Evolutionary conservation across 1,140 invertebrate genomes (phyloP).

Genomic region (Danaus melanippus): DNA sequence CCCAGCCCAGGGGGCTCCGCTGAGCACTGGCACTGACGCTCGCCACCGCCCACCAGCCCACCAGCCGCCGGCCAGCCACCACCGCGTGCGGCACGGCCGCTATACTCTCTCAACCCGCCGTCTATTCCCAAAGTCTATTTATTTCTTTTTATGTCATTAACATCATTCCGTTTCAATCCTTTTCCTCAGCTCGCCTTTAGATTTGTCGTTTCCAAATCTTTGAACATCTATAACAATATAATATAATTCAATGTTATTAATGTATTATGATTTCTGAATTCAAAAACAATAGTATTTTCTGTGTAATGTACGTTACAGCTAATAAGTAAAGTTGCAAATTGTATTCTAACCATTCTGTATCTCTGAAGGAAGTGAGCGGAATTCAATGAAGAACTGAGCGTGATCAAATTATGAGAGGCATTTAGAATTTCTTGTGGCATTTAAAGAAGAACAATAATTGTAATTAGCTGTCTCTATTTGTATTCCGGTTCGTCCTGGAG

Average conservation of each 20-base stretch:
- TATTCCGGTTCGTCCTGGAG: conserved; percentile 13
- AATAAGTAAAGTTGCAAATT: conserved; percentile 31
- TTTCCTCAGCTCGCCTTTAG: conserved; percentile 32
- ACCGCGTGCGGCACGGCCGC: conserved; percentile 42
- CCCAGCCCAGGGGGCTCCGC: conserved; percentile 64
- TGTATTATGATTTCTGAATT: conserved; percentile 1
- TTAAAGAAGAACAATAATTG: conserved; percentile 37
- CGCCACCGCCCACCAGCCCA: conserved; percentile 48
- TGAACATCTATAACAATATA: conserved; percentile 55
- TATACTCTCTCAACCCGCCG: no score
- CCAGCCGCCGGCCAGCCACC: conserved; percentile 55
- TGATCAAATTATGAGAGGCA: conserved; percentile 34
- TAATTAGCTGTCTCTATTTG: conserved; percentile 31
- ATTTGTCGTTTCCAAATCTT: conserved; percentile 12
- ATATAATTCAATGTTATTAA: conserved; percentile 7
- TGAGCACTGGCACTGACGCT: conserved; percentile 44
- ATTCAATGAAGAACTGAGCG: conserved; percentile 34
- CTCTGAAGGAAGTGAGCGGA: conserved; percentile 27
- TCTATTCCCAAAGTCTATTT: no score
- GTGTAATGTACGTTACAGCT: conserved; percentile 1
- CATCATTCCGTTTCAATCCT: conserved; percentile 19
- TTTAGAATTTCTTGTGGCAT: conserved; percentile 15
- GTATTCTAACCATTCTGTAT: conserved; percentile 29
- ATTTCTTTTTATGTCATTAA: background rate
- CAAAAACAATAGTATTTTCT: background rate